A percentile compares a stretch with the other conserved stretches of the same genome.
Evolutionary conservation across 2,797 vertebrate species (phyloP).

Genomic region (Xiphophorus birchmanni): DNA sequence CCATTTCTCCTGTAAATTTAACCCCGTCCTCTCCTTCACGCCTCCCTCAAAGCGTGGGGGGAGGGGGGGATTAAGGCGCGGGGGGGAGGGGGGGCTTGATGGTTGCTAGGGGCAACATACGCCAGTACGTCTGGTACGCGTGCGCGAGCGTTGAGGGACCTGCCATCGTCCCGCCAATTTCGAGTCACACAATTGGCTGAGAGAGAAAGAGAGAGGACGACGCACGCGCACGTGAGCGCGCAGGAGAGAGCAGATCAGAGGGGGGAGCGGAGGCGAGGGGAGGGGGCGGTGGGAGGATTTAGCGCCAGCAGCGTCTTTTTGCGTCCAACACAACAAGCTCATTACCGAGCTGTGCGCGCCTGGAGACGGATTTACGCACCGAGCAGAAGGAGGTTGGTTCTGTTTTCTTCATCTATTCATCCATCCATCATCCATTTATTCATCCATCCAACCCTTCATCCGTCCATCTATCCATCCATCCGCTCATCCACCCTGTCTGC

Average conservation of each 20-base stretch:
- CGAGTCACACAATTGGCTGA: conserved; percentile 69
- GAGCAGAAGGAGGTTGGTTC: conserved; percentile 75
- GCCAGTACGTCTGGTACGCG: conserved; percentile 41
- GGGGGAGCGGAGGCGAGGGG: conserved; percentile 56
- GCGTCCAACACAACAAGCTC: conserved; percentile 77
- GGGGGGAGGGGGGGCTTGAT: conserved; percentile 38
- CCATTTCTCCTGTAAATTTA: not conserved
- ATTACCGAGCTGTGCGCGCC: conserved; percentile 74
- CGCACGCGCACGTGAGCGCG: conserved; percentile 12
- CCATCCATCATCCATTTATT: not conserved
- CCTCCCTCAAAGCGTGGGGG: conserved; percentile 20
- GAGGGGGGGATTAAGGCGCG: conserved; percentile 12
- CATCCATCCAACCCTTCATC: not conserved
- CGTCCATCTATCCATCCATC: not conserved
- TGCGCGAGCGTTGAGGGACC: conserved; percentile 15
- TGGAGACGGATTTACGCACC: conserved; percentile 81
- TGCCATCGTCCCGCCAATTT: conserved; percentile 75
- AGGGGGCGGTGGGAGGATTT: conserved; percentile 65
- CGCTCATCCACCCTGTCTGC: not conserved
- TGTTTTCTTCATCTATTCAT: conserved; percentile 22
- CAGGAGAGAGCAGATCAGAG: conserved; percentile 27
- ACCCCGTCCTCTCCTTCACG: not conserved
- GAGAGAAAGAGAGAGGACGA: conserved; percentile 17
- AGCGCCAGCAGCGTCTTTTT: conserved; percentile 77
- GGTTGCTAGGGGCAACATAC: conserved; percentile 81